Base-by-base conservation (phyloP, 2,888 invertebrate genomes). In the Tinea pellionella region DNA sequence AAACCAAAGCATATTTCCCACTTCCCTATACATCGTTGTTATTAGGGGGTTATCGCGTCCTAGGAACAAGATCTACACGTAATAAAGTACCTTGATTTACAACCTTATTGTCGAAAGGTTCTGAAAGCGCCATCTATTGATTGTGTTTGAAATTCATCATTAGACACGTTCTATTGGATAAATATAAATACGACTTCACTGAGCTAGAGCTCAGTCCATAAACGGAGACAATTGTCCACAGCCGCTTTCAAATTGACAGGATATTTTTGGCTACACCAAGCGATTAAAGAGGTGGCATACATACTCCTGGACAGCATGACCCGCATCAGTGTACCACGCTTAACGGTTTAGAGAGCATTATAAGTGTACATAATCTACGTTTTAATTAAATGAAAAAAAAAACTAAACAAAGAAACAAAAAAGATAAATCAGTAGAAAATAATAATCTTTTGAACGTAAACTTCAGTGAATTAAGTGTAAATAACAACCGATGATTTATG, bases 401-500 rank as follows among this genome's bases (percentile, higher is more conserved):
- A 12, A 37, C 37, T 6, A 37, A 37, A 12, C 9, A 12, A 37
- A 12, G 9, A 37, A 37, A 12, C 2, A 37, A 2, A 9, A 37
- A 37, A 37, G 47, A 47, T 47, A 47, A 47, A 47, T 15, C 9
- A 47, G 47, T 47, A 47, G n/a, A n/a, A n/a, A 47, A 47, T 16
- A 47, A 47, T 47, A 47, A 47, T 47, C 47, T 47, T 47, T 16
- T 47, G 16, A 15, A 47, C 2, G 15, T 15, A 47, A 47, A 47
- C 47, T 47, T 47, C 6, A 16, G 47, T 47, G 47, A 47, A 47
- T 53, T 24, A 53, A 53, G 30, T 13, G 12, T 32, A 57, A 57
- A 57, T 57, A 32, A 19, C 57, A n/a, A 11, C 32, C n/a, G 19
- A 57, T 32, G 57, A 57, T 57, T 57, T 57, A 57, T 57, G 32